Evolutionary conservation across 2,888 invertebrate species (phyloP), one percentile per base, ranked within the genome.

Genomic region (Macropis europaea): DNA sequence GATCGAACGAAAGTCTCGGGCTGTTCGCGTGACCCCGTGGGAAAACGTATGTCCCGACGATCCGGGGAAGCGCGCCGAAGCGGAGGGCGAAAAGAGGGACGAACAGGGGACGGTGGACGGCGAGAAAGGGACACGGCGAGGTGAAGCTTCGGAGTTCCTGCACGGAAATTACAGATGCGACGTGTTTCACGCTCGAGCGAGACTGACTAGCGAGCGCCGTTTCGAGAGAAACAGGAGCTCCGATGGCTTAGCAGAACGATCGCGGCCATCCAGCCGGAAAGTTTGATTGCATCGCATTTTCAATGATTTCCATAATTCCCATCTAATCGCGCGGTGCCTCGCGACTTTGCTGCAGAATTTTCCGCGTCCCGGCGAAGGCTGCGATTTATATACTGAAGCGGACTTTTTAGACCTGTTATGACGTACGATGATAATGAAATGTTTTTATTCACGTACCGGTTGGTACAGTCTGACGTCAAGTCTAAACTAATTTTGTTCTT

Each of bases 161-260:
- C 66, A 68, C 81, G 81, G 81, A 81, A 81, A 81, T 81, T 81
- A 81, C 81, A 80, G 76, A 78, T 81, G 81, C 81, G 71, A 59
- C 74, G 80, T 70, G 76, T 81, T 81, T 78, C 71, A 81, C 67
- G 76, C 81, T 79, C 48, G 71, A 81, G 70, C 62, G 69, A 70
- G 68, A 60, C 57, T 68, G 77, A 67, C 77, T 77, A 32, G 67
- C 48, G 59, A 61, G 63, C 66, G 66, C 57, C 64, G 56, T 45
- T 73, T 61, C 40, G 28, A 52, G 60, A 56, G 57, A 59, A 56
- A 76, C 64, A 61, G 64, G 38, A 30, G 48, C 28, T 42, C 38
- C 43, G 30, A 32, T 57, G 42, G 43, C 32, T 79, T 66, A 71
- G 19, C 9, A 54, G 50, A 62, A 59, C 42, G 43, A 60, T 68